phyloP scores from a whole-genome alignment of 2,113 vertebrate species.

The Chloropsis cyanopogon region DNA sequence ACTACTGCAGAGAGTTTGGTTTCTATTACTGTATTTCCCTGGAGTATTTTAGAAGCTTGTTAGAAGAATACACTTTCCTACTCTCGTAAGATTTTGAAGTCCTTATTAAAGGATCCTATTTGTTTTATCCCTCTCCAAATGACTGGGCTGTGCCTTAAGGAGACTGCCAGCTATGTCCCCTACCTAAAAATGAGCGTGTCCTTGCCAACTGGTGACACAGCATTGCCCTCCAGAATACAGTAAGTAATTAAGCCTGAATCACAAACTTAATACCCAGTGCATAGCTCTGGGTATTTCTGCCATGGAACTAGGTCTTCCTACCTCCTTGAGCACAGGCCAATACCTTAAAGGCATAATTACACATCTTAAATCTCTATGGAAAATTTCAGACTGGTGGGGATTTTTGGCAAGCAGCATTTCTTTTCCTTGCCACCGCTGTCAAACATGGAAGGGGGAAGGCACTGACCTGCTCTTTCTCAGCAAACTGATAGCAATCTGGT shows the following conservation, averaged over 20 bases:
- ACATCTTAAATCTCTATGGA: neutral
- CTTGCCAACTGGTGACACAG: neutral
- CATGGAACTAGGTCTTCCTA: neutral
- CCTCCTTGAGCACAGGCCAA: neutral
- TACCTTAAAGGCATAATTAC: neutral
- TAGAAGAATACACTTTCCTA: neutral
- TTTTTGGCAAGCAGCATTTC: neutral
- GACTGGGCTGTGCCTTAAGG: neutral
- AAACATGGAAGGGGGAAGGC: neutral
- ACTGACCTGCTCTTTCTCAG: neutral
- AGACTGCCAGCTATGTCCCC: neutral
- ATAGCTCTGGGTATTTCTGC: neutral
- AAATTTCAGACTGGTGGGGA: neutral
- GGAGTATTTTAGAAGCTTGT: neutral
- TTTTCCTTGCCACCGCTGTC: neutral
- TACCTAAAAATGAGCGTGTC: neutral
- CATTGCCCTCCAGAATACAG: neutral
- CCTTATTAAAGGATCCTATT: neutral
- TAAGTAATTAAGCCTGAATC: slow-evolving; percentile 3
- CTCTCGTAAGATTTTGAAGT: neutral
- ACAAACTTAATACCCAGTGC: neutral
- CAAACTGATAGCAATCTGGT: neutral
- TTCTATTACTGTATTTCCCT: neutral
- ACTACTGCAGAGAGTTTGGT: neutral
- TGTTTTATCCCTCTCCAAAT: slow-evolving; percentile 8